Percentiles rank a stretch among this genome's conserved stretches.
These are phyloP conservation scores for Pandemis corylana DNA, from an alignment of 2,888 invertebrate genomes.

Conservation along the genomic window DNA sequence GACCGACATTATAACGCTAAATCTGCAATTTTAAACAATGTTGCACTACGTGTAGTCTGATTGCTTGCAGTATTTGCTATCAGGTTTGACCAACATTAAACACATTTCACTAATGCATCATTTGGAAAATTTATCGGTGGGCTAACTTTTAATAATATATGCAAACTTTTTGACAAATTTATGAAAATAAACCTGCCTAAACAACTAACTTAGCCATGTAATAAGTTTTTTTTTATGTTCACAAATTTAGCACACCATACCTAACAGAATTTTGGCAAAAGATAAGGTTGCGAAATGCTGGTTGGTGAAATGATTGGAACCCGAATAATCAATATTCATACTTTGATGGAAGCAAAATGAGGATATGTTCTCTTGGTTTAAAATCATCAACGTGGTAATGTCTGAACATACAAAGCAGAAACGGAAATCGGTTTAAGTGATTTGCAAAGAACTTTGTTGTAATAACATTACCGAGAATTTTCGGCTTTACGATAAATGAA, in stretches of 20 bases:
- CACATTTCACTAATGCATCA: too few relatives aligned
- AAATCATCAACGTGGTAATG: slow-evolving; percentile 23
- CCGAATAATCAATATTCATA: slow-evolving; percentile 17
- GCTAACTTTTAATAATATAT: too few relatives aligned
- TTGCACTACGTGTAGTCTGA: slow-evolving; percentile 21
- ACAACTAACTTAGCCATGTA: too few relatives aligned
- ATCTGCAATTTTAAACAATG: slow-evolving; percentile 19
- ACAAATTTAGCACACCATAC: too few relatives aligned
- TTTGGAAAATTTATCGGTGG: too few relatives aligned
- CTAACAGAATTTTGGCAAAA: too few relatives aligned
- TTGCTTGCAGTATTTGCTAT: background rate
- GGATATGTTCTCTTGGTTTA: slow-evolving; percentile 1
- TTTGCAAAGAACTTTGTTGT: slow-evolving; percentile 31
- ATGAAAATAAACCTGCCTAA: too few relatives aligned
- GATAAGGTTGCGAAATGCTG: too few relatives aligned
- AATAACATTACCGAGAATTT: slow-evolving; percentile 21
- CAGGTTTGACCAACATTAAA: too few relatives aligned
- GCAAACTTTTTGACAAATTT: too few relatives aligned
- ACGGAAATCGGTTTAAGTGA: slow-evolving; percentile 29
- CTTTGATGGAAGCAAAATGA: slow-evolving; percentile 10
- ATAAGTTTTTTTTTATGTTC: too few relatives aligned
- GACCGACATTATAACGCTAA: slow-evolving; percentile 22
- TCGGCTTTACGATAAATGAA: slow-evolving; percentile 40
- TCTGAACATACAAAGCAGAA: slow-evolving; percentile 23
- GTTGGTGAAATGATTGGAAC: background rate